phyloP scores from a whole-genome alignment of 2,888 invertebrate genomes.

The Synergus laeviventris region DNA sequence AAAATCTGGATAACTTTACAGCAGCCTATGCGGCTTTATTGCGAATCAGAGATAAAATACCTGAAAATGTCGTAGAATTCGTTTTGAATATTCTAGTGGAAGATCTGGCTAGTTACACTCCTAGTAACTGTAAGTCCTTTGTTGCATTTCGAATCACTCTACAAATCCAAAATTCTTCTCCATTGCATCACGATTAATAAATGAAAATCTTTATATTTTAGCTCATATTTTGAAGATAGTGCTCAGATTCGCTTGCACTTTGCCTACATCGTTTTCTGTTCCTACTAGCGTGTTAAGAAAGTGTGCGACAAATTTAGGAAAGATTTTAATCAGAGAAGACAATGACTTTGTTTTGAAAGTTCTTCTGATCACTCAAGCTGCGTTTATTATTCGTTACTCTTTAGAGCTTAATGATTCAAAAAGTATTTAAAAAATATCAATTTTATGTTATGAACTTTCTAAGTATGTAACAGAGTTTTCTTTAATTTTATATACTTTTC shows the following conservation, averaged over 20 bases:
- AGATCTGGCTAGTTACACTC: background rate
- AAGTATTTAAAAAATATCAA: background rate
- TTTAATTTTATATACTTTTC: background rate
- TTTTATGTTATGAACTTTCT: background rate
- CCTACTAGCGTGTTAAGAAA: background rate
- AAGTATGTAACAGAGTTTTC: background rate
- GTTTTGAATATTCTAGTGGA: conserved; percentile 14
- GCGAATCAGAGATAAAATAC: background rate
- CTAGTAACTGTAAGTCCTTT: background rate
- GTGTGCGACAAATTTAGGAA: conserved; percentile 6
- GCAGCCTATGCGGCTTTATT: background rate
- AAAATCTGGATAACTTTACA: background rate
- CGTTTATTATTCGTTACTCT: conserved; percentile 12
- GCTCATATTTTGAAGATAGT: conserved; percentile 14
- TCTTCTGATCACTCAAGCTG: background rate
- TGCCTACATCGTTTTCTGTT: background rate
- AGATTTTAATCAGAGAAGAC: background rate
- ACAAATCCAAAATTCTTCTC: background rate
- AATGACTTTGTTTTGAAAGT: background rate
- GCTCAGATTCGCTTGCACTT: conserved; percentile 8
- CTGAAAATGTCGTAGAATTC: conserved; percentile 1
- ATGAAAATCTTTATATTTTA: background rate
- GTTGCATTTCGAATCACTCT: background rate
- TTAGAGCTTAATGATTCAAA: background rate
- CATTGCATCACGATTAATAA: background rate